Evolutionary conservation across 2,888 invertebrate species (phyloP), one percentile per base, ranked within the genome.

Genomic region (Cantharis nigra): DNA sequence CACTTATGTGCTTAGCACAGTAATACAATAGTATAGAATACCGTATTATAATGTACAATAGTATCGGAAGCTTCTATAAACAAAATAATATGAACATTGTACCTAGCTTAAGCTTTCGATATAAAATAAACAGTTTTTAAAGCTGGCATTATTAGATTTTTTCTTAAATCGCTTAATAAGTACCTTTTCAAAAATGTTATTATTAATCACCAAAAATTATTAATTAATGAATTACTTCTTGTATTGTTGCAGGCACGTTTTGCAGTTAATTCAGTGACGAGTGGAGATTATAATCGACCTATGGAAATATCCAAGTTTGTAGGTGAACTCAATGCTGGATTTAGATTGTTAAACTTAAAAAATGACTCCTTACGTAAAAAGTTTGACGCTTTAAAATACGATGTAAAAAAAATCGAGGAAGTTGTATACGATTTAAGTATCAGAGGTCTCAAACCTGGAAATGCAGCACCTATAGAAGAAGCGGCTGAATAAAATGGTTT

Each of bases 341-440:
- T 97, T 87, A 93, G 97, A 85, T 89, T 97, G 75, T 87, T 98
- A 13, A 98, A 97, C 86, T 90, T 98, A 71, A 98, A 98, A 88
- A 98, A 98, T 88, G 97, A 97, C 86, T 92, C 93, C 7, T 89
- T 98, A 3, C 91, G 97, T 72, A 97, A 97, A 86, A 91, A 95
- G 13, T 97, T 95, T 84, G 97, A 98, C 89, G 94, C 93, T 0
- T 89, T 98, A 2, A 95, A 97, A 81, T 98, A 98, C 85, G 97
- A 97, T 85, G 94, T 97, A 20, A 97, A 97, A 88, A 98, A 97
- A 88, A 96, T 97, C 14, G 98, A 98, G 86, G 96, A 97, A 87
- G 95, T 97, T 0, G 96, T 96, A 0, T 97, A 97, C 84, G 97
- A 97, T 85, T 91, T 97, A 63, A 94, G 95, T 79, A 95, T 97